Base-by-base conservation (phyloP, 2,888 invertebrate genomes). In the Tiphia femorata region DNA sequence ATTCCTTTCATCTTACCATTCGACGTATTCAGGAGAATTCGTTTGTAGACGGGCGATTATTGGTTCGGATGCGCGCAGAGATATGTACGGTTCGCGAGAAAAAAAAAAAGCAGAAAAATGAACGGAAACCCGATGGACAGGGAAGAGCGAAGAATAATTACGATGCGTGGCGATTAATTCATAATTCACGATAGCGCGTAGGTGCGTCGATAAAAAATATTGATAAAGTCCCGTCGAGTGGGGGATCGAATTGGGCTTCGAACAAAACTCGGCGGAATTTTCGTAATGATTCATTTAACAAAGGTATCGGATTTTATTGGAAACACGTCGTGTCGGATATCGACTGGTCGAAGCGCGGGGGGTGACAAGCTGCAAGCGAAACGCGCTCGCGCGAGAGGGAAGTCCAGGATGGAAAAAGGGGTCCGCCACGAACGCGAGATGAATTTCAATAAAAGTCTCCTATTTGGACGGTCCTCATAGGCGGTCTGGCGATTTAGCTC, bases 281-380 rank as follows among this genome's bases (percentile, higher is more conserved):
- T 61, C 37, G 29, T 56, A 61, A 63, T 63, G 61, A 67, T 67
- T 67, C 66, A 66, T 66, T 66, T 61, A 64, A 49, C 50, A 43
- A 59, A 59, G 47, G 49, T 35, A 48, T 17, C 17, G 27, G 42
- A 44, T 57, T 64, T 59, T 64, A 66, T 63, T 59, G 63, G 57
- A 59, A 58, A 64, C 61, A 67, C 63, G 56, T 58, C 53, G 58
- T 52, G 49, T 50, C 54, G 58, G 58, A 61, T 64, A 61, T 66
- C 63, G 61, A 49, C 48, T 49, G 52, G 29, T 51, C 20, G 33
- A 29, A 42, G 21, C 35, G 47, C 48, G 47, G 41, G 29, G 37
- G 20, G 33, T 25, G 43, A 46, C 48, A 35, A 48, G 42, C 37
- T 43, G 40, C 33, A 43, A 37, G 21, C 35, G 17, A 47, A 42